Evolutionary conservation across 2,888 invertebrate genomes (phyloP), one percentile per base, ranked within the genome.

Genomic region (Xanthostigma xanthostigma): DNA sequence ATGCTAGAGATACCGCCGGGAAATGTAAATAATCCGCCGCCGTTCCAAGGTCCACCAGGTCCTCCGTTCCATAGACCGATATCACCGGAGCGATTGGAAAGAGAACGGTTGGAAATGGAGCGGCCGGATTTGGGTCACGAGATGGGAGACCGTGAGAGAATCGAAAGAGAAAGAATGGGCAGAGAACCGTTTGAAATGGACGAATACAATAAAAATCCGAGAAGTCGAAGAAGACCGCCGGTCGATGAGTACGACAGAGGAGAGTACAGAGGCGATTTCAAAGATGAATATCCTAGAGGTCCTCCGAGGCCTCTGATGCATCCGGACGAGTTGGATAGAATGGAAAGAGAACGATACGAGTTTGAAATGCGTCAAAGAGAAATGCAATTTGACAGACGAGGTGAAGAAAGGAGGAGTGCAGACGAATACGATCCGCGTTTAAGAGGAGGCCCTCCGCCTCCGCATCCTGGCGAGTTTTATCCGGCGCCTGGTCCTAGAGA

Each of bases 301-400:
- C 42, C 42, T 12, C 42, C 42, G 9, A 27, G 33, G 11, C 34
- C 34, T n/a, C 11, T 42, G 42, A 12, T 17, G 55, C 65, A 46
- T 57, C 61, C 46, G 62, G 61, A 3, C 60, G 58, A 27, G 60
- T 58, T 9, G 60, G 61, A 5, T 58, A 62, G 0, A 56, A 62
- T 17, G 17, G 65, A 66, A n/a, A 58, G 60, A 2, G 65, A 64
- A 37, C 59, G 62, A 12, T 64, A 62, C 50, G 66, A 64, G 8
- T 65, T 60, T 43, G 65, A 65, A 12, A 62, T 63, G 56, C 56
- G 63, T 2, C 61, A 62, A 27, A 53, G 59, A 5, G 57, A 56
- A n/a, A 45, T 17, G 45, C 49, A 36, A 40, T 46, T 37, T 34
- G 42, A 36, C 12, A 35, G 43, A 27, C 35, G 48, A 36, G 41